Conservation (phyloP, 2,888 invertebrate species). For the Aethes cnicana region DNA sequence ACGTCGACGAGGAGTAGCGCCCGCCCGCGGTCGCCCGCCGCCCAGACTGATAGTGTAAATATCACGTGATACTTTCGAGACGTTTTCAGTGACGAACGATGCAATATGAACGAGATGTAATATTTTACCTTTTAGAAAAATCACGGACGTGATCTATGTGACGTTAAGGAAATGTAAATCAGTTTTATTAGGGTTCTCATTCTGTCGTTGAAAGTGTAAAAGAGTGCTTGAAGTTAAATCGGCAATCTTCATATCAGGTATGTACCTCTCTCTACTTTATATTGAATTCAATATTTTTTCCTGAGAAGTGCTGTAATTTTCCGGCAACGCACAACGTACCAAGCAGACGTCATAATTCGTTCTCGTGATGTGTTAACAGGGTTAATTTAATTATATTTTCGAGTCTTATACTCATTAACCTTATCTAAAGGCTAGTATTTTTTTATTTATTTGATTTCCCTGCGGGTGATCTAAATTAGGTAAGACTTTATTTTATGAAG, state of each 20-base stretch:
- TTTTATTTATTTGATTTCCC: conserved; percentile 53
- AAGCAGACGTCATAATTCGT: conserved; percentile 2
- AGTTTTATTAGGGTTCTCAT: conserved; percentile 60
- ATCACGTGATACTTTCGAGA: conserved; percentile 43
- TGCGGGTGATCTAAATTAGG: conserved; percentile 41
- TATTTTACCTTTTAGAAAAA: conserved; percentile 57
- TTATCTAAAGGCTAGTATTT: conserved; percentile 36
- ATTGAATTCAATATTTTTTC: conserved; percentile 41
- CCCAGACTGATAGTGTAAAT: conserved; percentile 61
- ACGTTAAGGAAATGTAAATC: conserved; percentile 61
- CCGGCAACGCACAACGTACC: background rate
- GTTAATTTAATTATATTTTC: conserved; percentile 52
- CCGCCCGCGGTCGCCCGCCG: conserved; percentile 22
- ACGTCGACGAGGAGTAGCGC: conserved; percentile 77
- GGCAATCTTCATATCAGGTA: conserved; percentile 64
- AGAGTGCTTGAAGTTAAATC: conserved; percentile 63
- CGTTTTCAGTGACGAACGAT: conserved; percentile 56
- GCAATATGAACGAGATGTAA: conserved; percentile 62
- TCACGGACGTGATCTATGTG: conserved; percentile 65
- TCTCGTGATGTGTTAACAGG: conserved; percentile 58
- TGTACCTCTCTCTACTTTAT: conserved; percentile 54
- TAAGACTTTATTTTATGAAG: conserved; percentile 49
- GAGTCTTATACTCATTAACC: conserved; percentile 28
- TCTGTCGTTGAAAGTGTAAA: conserved; percentile 64
- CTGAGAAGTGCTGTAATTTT: conserved; percentile 8